Base-by-base conservation (phyloP, 1,140 invertebrate species). In the Lasioglossum baleicum region DNA sequence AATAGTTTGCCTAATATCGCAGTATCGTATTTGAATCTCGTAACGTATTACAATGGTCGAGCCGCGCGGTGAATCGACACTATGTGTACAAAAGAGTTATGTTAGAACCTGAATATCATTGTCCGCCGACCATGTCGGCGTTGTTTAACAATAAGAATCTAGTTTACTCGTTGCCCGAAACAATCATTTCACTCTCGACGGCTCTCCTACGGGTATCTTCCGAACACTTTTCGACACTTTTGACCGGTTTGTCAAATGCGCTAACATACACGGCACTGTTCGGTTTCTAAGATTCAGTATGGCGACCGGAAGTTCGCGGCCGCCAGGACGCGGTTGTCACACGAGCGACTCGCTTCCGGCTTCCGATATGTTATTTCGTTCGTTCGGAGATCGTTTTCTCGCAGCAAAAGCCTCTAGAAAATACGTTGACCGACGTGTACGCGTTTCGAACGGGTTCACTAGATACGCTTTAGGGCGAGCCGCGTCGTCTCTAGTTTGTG, bases 1-100 rank as follows among this genome's bases (percentile, higher is more conserved):
- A 86, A 86, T 86, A 86, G 60, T 86, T 76, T 40, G 73, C 68
- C 63, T 77, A 83, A 85, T 72, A 74, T 86, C 48, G 51, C 75
- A 75, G n/a, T 74, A 58, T 48, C 60, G 44, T 80, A 77, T 17
- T 44, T 64, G 8, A 31, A 44, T 71, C 44, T 10, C 56, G 35
- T 63, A 51, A 44, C 40, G 26, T 61, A 22, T 61, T 10, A 11
- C 64, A 53, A 17, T n/a, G 63, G 73, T 72, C 48, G 51, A 68
- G 31, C 22, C 65, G 71, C 42, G 35, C 35, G 35, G 64, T 48
- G 8, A 61, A 75, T 67, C 71, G 53, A 67, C 60, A 66, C 31
- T 35, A 22, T 63, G 76, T 44, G 60, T 79, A 79, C 65, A 73
- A 79, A 79, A 79, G 5, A 13, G 44, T 44, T 67, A 67, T n/a